Percentiles rank a stretch among this genome's conserved stretches.
phyloP scores from a whole-genome alignment of 1,140 invertebrate species.

The Chionoecetes opilio region DNA sequence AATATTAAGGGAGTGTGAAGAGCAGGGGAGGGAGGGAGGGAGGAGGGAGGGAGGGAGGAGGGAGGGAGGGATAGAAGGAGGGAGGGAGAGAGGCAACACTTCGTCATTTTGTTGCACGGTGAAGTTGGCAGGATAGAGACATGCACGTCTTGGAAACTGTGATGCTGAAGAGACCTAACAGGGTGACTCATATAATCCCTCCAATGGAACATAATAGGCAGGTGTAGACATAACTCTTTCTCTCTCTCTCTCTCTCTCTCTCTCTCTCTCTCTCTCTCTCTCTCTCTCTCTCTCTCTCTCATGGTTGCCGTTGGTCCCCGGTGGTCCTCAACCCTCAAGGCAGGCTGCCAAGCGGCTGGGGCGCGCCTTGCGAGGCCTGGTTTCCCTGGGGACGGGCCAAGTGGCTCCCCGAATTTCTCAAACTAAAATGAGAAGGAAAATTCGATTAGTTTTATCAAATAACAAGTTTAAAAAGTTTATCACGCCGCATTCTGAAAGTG shows the following conservation, averaged over 20 bases:
- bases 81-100: background rate
- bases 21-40: background rate
- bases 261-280: too few relatives aligned
- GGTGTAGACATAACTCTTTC: too few relatives aligned
- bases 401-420: background rate
- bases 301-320: background rate
- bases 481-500: background rate
- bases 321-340: too few relatives aligned
- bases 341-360: too few relatives aligned
- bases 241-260: too few relatives aligned
- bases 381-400: background rate
- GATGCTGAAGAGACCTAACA: background rate
- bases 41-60: too few relatives aligned
- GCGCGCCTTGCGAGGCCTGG: background rate
- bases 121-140: background rate
- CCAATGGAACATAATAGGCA: too few relatives aligned
- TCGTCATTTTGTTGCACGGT: background rate
- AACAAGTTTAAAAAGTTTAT: background rate
- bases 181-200: too few relatives aligned
- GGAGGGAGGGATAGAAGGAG: too few relatives aligned
- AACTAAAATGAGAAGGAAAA: background rate
- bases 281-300: too few relatives aligned
- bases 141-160: background rate
- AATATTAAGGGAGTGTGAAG: background rate
- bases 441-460: background rate